These are phyloP conservation scores for Tetragonula carbonaria DNA, from an alignment of 2,888 invertebrate genomes.

Conservation along the genomic window DNA sequence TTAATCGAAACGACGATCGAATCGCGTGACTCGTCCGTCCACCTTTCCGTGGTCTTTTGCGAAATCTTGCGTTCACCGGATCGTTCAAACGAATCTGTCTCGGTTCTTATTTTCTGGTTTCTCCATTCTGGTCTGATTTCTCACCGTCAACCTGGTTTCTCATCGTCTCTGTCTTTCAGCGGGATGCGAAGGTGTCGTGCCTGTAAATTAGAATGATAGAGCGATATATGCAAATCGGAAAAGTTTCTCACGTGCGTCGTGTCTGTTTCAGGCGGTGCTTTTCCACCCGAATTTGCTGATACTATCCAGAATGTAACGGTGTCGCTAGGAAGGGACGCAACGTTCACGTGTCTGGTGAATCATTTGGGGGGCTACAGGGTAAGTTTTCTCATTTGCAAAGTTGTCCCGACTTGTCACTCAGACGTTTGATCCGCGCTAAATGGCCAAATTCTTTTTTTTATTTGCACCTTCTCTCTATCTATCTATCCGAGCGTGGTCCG, in stretches of 20 bases:
- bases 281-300: conserved; percentile 94
- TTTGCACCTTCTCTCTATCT: too few relatives aligned
- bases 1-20: neutral
- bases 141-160: neutral
- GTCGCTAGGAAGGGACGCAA: conserved; percentile 93
- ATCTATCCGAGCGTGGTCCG: too few relatives aligned
- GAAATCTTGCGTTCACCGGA: neutral
- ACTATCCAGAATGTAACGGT: conserved; percentile 93
- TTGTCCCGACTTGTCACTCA: too few relatives aligned
- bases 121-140: neutral
- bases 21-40: neutral
- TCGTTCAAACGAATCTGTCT: neutral
- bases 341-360: conserved; percentile 93
- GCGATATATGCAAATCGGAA: conserved; percentile 49
- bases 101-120: neutral
- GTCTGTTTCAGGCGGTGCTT: conserved; percentile 88
- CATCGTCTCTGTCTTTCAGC: neutral
- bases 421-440: too few relatives aligned
- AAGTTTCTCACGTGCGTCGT: conserved; percentile 58
- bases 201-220: conserved; percentile 33
- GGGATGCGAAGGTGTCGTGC: conserved; percentile 26
- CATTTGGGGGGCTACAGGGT: conserved; percentile 96
- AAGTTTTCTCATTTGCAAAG: conserved; percentile 82
- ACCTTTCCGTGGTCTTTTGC: neutral
- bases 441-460: too few relatives aligned